Percentiles rank a stretch among this genome's conserved stretches.
These are phyloP conservation scores for Drosophila serrata DNA, from an alignment of 1,140 invertebrate genomes.

Conservation along the genomic window DNA sequence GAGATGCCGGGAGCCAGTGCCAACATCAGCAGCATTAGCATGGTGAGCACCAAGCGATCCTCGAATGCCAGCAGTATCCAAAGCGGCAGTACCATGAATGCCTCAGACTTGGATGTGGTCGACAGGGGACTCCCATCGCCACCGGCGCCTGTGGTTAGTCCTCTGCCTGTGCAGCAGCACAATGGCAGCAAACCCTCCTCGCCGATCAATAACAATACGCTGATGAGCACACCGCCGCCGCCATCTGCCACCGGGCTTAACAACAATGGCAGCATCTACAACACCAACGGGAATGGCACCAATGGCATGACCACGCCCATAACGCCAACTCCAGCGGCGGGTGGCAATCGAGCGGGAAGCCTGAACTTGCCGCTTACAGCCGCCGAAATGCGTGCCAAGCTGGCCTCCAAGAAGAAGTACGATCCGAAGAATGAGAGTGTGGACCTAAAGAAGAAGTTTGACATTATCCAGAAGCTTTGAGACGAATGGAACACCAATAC, in stretches of 20 bases:
- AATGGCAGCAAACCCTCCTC: slow-evolving; percentile 58
- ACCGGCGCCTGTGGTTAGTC: slow-evolving; percentile 13
- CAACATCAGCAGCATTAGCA: slow-evolving; percentile 79
- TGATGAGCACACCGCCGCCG: slow-evolving; percentile 69
- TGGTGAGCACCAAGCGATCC: slow-evolving; percentile 73
- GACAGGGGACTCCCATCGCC: slow-evolving; percentile 51
- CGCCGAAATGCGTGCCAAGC: slow-evolving; percentile 93
- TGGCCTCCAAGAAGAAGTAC: slow-evolving; percentile 93
- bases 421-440: slow-evolving; percentile 95
- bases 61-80: slow-evolving; percentile 76
- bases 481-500: slow-evolving; percentile 43
- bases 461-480: slow-evolving; percentile 95
- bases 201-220: slow-evolving; percentile 56
- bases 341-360: slow-evolving; percentile 56
- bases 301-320: slow-evolving; percentile 41
- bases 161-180: slow-evolving; percentile 28
- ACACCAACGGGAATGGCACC: slow-evolving; percentile 54
- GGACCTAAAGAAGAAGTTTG: slow-evolving; percentile 96
- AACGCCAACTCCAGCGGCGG: slow-evolving; percentile 42
- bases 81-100: slow-evolving; percentile 72
- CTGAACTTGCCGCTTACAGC: slow-evolving; percentile 95
- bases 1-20: slow-evolving; percentile 75
- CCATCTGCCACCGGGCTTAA: slow-evolving; percentile 66
- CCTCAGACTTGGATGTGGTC: slow-evolving; percentile 70
- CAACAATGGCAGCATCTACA: slow-evolving; percentile 73